Evolutionary conservation across 2,888 invertebrate genomes (phyloP), one percentile per base, ranked within the genome.

Genomic region (Melinaea menophilus): DNA sequence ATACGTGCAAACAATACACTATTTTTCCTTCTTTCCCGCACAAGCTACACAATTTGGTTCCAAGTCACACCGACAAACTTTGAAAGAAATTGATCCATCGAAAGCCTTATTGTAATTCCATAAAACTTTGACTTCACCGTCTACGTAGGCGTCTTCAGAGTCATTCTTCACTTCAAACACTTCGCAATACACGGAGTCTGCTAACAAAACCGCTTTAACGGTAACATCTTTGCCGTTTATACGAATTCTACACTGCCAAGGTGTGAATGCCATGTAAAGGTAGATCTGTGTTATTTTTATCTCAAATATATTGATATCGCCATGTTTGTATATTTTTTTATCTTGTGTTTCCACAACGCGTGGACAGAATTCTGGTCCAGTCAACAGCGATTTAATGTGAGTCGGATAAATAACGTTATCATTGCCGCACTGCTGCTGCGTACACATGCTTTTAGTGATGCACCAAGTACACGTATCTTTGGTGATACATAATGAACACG

Each of bases 261-360:
- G 79, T n/a, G 86, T 86, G 58, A 85, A 87, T 2, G 84, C 83
- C 87, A 87, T 88, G 61, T 85, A 86, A 56, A 86, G 72, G 71
- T 87, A 82, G 72, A 87, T 81, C 73, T 87, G 86, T 33, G 85
- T 85, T 69, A 87, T 78, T 75, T 82, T 85, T 64, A 85, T 80
- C 60, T 70, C 72, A 56, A 85, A 71, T 34, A 72, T 72, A 59
- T 79, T 73, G 62, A 76, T 79, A 58, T 73, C 73, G 11, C 87
- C 86, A 66, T 80, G 86, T 73, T 78, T 79, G 62, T 82, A 69
- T 47, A 74, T 75, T 48, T 77, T 62, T 61, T 37, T 41, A 41
- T 73, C 71, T 62, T 81, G 76, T 58, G 80, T 68, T 63, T 77
- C 71, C 55, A 80, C 77, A 12, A 86, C 73, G 69, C 79, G 79